Conservation (phyloP, 2,888 invertebrate genomes). For the Volucella inanis region DNA sequence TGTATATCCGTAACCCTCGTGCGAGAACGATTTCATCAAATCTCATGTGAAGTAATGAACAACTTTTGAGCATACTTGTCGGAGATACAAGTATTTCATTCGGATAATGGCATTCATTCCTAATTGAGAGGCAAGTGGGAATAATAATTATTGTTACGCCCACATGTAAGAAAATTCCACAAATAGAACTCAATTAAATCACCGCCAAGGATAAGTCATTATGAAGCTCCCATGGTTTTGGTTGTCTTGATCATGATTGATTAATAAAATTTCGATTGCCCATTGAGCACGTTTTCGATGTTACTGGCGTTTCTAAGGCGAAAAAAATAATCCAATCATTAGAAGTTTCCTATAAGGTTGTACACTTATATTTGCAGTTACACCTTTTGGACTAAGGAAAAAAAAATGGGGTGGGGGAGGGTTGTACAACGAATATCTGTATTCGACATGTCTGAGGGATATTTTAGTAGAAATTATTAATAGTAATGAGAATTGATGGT, state of each 20-base stretch:
- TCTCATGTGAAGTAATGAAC: slow-evolving; percentile 31
- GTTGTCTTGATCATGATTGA: slow-evolving; percentile 66
- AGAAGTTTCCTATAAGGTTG: slow-evolving; percentile 40
- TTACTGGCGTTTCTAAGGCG: slow-evolving; percentile 58
- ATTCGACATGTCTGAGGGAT: slow-evolving; percentile 39
- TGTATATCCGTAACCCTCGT: not conserved
- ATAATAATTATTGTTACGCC: slow-evolving; percentile 62
- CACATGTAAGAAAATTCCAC: slow-evolving; percentile 44
- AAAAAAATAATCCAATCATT: slow-evolving; percentile 59
- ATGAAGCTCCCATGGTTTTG: slow-evolving; percentile 53
- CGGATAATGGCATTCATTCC: slow-evolving; percentile 42
- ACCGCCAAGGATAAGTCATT: slow-evolving; percentile 66
- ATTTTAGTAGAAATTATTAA: slow-evolving; percentile 52
- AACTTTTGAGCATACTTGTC: slow-evolving; percentile 31
- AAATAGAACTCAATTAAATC: slow-evolving; percentile 67
- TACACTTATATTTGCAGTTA: slow-evolving; percentile 28
- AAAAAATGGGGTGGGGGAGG: not conserved
- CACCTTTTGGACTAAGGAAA: slow-evolving; percentile 49
- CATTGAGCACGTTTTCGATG: slow-evolving; percentile 72
- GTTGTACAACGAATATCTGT: slow-evolving; percentile 13
- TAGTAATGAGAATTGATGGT: slow-evolving; percentile 47
- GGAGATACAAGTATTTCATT: slow-evolving; percentile 45
- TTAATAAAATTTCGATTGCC: slow-evolving; percentile 74
- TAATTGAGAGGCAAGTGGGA: slow-evolving; percentile 67
- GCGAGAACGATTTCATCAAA: slow-evolving; percentile 26